phyloP scores from a whole-genome alignment of 2,888 invertebrate species.

The Minunthozetes semirufus region DNA sequence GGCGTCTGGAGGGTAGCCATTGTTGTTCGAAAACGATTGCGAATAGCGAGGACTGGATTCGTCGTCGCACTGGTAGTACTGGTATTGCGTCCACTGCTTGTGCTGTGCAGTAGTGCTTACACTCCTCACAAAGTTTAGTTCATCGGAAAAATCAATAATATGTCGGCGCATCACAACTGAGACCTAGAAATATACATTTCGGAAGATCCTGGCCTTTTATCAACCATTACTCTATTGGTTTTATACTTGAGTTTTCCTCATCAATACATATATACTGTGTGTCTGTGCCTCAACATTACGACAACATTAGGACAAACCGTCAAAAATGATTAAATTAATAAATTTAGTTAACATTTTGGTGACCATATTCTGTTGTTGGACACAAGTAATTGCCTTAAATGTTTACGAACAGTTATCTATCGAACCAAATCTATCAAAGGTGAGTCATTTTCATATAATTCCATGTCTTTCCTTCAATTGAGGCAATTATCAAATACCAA shows the following conservation, averaged over 20 bases:
- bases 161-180: background rate
- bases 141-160: background rate
- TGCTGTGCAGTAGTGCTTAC: no score
- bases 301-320: no score
- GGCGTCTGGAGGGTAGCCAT: no score
- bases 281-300: no score
- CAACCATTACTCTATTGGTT: no score
- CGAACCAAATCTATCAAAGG: background rate
- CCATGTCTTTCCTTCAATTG: background rate
- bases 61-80: background rate
- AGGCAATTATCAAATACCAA: background rate
- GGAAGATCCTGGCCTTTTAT: no score
- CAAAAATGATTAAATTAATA: background rate
- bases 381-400: background rate
- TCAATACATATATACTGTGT: no score
- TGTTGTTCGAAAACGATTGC: no score
- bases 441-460: background rate
- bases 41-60: background rate
- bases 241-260: no score
- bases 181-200: background rate
- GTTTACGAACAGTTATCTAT: slow-evolving; percentile 12
- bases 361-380: slow-evolving; percentile 4
- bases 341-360: background rate
- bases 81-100: background rate
- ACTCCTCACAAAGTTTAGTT: no score